Evolutionary conservation across 2,113 vertebrate genomes (phyloP), one percentile per base, ranked within the genome.

Genomic region (Sterna hirundo): DNA sequence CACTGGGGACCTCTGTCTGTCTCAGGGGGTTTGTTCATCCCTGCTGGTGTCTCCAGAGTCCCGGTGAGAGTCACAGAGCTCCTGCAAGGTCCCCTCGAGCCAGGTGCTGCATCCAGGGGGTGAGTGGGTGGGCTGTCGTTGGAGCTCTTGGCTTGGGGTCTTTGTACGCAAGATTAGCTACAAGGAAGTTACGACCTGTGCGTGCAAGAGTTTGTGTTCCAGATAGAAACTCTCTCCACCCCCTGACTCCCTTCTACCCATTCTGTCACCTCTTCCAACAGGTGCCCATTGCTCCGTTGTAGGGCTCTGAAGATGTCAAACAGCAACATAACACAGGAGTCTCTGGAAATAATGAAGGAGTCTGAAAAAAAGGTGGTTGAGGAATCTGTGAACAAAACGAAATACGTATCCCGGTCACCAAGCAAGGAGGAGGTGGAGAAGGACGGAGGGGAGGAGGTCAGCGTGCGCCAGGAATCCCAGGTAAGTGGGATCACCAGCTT

Each of bases 341-440:
- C 98, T 80, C 95, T 98, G 96, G 98, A 98, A 96, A 98, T 98
- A 98, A 98, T 98, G 98, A 98, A 98, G 98, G 98, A 98, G 95
- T 98, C 98, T 1, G 98, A 98, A 97, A 98, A 98, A 96, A 98
- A 98, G 55, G 96, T 98, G 96, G 97, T 98, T 5, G 98, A 98
- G 94, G 98, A 98, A 93, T 98, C 98, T 80, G 96, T 98, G 95
- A 98, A 96, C 97, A 98, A 98, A 98, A 98, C 97, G 96, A 98
- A 98, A 93, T 97, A 97, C 6, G 95, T 98, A 15, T 97, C 97
- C 90, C 98, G 98, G 97, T 98, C 98, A 47, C 97, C 98, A 10
- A 98, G 98, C 97, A 98, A 98, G 94, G 98, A 98, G 97, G 98
- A 98, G 88, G 77, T 81, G 85, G 98, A 98, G 87, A 98, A 98